Conservation (phyloP, 37 sponge, comb jelly and placozoan species). For the Hormiphora californensis region DNA sequence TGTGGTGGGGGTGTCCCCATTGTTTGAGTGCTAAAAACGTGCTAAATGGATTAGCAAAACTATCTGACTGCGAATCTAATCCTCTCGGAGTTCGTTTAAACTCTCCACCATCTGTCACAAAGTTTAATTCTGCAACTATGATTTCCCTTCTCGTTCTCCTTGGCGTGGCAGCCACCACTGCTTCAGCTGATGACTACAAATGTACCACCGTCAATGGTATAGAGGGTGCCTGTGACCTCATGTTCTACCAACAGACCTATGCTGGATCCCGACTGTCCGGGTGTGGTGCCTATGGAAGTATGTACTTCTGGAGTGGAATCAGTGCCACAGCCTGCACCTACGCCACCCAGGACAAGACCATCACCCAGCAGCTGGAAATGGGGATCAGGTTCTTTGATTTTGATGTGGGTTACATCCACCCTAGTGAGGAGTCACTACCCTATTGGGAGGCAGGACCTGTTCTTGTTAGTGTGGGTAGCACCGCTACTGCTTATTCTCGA, state of each 20-base stretch:
- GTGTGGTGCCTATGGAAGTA: neutral
- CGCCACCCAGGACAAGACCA: constrained; percentile 4
- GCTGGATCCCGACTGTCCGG: neutral
- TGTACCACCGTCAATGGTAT: constrained; percentile 19
- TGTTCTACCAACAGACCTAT: neutral
- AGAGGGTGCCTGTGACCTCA: constrained; percentile 10
- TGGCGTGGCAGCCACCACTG: neutral
- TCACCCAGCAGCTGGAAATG: constrained; percentile 10
- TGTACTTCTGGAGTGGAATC: neutral
- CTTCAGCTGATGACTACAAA: too few species aligned
- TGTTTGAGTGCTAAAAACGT: too few species aligned
- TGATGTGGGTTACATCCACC: neutral
- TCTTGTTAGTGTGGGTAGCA: neutral
- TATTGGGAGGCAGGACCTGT: constrained; percentile 25
- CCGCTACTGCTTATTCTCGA: neutral
- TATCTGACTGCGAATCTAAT: too few species aligned
- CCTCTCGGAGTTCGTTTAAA: too few species aligned
- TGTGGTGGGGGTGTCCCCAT: too few species aligned
- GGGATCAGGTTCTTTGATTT: neutral
- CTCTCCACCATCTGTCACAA: too few species aligned
- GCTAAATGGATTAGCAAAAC: too few species aligned
- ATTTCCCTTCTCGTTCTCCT: constrained; percentile 4
- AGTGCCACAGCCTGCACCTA: neutral
- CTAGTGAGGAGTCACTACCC: constrained; percentile 2
- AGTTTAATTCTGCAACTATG: too few species aligned